A percentile compares a stretch with the other conserved stretches of the same genome.
These are phyloP conservation scores for Falco punctatus DNA, from an alignment of 2,113 vertebrate species.

Conservation along the genomic window DNA sequence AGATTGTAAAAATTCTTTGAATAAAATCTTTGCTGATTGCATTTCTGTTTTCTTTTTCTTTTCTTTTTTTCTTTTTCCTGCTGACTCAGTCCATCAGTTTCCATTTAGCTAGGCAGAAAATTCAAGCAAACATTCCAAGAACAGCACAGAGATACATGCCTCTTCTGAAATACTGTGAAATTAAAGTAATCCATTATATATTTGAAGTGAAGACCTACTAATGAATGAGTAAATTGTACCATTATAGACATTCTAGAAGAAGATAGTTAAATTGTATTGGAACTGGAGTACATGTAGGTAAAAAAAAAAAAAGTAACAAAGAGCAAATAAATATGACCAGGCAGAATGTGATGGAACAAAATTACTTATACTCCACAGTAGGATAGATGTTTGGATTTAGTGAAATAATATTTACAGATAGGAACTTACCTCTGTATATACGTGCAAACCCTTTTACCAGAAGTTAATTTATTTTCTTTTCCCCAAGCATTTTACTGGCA, in stretches of 20 bases:
- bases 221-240: background rate
- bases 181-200: background rate
- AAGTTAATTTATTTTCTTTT: conserved; percentile 2
- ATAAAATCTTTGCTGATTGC: background rate
- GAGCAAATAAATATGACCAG: background rate
- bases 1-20: background rate
- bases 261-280: background rate
- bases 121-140: conserved; percentile 6
- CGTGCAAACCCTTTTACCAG: background rate
- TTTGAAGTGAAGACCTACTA: background rate
- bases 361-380: background rate
- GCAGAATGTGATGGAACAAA: background rate
- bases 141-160: background rate
- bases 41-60: background rate
- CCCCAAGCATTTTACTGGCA: background rate
- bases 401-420: conserved; percentile 37
- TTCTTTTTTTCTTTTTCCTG: background rate
- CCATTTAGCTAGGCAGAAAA: conserved; percentile 20
- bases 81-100: conserved; percentile 18
- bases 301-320: background rate
- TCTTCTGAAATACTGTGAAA: background rate
- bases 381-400: conserved; percentile 3
- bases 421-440: background rate
- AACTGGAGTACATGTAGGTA: background rate
- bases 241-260: background rate